Evolutionary conservation across 2,888 invertebrate genomes (phyloP).

Genomic region (Cabera pusaria): DNA sequence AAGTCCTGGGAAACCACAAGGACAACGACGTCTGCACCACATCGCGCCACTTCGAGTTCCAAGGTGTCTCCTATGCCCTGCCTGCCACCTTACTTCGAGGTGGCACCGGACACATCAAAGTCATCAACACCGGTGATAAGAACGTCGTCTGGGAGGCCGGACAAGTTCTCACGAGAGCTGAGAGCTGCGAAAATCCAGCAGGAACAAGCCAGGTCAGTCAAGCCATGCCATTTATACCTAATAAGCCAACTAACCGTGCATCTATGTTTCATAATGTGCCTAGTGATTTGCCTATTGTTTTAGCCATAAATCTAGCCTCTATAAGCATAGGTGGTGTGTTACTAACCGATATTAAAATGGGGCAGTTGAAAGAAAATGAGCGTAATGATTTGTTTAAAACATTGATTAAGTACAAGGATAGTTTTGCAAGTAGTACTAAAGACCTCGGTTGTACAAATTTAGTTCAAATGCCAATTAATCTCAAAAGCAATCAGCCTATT

Average conservation of each 20-base stretch:
- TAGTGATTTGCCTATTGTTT: background rate
- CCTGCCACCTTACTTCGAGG: constrained; percentile 36
- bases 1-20: constrained; percentile 16
- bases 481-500: constrained; percentile 25
- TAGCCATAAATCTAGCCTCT: background rate
- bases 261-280: too few species aligned
- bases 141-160: too few species aligned
- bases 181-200: too few species aligned
- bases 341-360: too few species aligned
- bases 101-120: constrained; percentile 30
- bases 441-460: constrained; percentile 32
- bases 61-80: constrained; percentile 28
- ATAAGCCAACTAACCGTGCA: too few species aligned
- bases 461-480: constrained; percentile 30
- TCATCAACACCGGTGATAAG: constrained; percentile 33
- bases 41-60: constrained; percentile 29
- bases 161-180: too few species aligned
- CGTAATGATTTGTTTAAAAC: too few species aligned
- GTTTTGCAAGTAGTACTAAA: constrained; percentile 26
- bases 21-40: constrained; percentile 25
- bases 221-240: constrained; percentile 1
- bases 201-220: too few species aligned
- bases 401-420: too few species aligned
- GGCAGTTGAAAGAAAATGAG: too few species aligned
- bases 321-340: constrained; percentile 24